Percentiles rank a stretch among this genome's conserved stretches.
Evolutionary conservation across 2,888 invertebrate species (phyloP).

Genomic region (Cephus pulcher): DNA sequence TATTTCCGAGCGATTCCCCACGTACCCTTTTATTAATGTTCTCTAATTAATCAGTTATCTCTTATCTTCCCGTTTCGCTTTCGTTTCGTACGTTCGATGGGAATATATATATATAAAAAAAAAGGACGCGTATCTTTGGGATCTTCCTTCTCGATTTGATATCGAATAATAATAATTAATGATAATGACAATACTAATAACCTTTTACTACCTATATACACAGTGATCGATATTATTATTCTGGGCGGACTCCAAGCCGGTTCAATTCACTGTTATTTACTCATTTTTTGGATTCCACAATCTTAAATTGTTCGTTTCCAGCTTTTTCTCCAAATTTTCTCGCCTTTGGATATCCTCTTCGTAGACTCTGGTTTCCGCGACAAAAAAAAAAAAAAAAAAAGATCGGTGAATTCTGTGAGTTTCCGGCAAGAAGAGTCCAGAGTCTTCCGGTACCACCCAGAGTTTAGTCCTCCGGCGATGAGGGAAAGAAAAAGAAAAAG

Average conservation of each 20-base stretch:
- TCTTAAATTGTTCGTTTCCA: background rate
- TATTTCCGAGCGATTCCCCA: background rate
- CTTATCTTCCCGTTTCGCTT: background rate
- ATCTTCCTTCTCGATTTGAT: slow-evolving; percentile 5
- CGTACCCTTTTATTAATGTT: background rate
- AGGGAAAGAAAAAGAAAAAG: background rate
- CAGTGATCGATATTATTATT: background rate
- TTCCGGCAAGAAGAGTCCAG: background rate
- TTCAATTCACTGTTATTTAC: background rate
- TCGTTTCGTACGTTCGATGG: background rate
- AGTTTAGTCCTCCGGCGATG: background rate
- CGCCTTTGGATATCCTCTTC: background rate
- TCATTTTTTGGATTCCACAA: background rate
- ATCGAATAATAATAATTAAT: slow-evolving; percentile 6
- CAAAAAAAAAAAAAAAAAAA: background rate
- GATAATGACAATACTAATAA: slow-evolving; percentile 5
- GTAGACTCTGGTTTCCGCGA: background rate
- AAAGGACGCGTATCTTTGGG: slow-evolving; percentile 9
- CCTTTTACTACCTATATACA: slow-evolving; percentile 11
- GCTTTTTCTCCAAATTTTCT: background rate
- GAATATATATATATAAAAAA: background rate
- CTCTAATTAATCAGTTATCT: background rate
- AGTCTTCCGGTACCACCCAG: background rate
- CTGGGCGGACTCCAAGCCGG: slow-evolving; percentile 6
- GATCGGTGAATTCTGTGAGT: background rate